Evolutionary conservation across 2,888 invertebrate genomes (phyloP).

Genomic region (Zaprionus lineosus): DNA sequence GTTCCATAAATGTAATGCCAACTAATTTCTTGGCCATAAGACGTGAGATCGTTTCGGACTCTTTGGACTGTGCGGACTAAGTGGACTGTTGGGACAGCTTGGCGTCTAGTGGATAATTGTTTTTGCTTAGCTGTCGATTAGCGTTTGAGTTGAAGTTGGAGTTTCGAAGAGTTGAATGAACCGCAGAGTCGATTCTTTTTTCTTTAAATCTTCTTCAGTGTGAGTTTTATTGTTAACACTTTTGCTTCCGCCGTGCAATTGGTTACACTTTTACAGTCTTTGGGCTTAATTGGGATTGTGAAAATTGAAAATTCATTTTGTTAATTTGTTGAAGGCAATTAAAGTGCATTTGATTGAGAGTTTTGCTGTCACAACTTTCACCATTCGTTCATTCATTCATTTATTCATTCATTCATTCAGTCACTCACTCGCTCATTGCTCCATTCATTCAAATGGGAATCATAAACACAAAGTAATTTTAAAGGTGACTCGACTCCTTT

Average conservation of each 20-base stretch:
- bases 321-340: conserved; percentile 63
- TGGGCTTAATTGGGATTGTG: conserved; percentile 22
- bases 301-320: conserved; percentile 56
- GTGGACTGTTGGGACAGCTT: too few species aligned
- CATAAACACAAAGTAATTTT: conserved; percentile 30
- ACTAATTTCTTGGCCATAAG: conserved; percentile 41
- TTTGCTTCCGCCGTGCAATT: conserved; percentile 58
- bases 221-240: conserved; percentile 41
- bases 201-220: conserved; percentile 52
- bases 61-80: too few species aligned
- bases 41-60: conserved; percentile 1
- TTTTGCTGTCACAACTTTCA: conserved; percentile 50
- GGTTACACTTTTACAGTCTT: conserved; percentile 52
- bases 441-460: conserved; percentile 34
- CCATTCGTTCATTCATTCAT: conserved; percentile 29
- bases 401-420: too few species aligned
- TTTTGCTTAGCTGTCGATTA: conserved; percentile 47
- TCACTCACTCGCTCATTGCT: too few species aligned
- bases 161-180: conserved; percentile 47
- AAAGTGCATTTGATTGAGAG: conserved; percentile 50
- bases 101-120: conserved; percentile 46
- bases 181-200: conserved; percentile 45
- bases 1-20: conserved; percentile 40
- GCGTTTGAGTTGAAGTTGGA: conserved; percentile 25
- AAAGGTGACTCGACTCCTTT: conserved; percentile 47